Evolutionary conservation across 2,888 invertebrate species (phyloP), one percentile per base, ranked within the genome.

Genomic region (Torymus auratus): DNA sequence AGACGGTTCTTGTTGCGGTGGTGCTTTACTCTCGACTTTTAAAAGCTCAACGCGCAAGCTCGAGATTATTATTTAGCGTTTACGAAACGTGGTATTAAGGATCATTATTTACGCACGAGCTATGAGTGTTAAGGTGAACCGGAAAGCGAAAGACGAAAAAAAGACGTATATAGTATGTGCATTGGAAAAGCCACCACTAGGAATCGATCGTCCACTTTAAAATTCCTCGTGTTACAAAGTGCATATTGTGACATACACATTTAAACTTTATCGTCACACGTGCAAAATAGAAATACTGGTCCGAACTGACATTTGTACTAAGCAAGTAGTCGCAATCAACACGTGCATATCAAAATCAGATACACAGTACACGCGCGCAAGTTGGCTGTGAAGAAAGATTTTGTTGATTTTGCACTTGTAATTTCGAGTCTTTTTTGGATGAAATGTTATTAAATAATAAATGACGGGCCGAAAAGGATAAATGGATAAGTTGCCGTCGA

Each of bases 351-450:
- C 73, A 82, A 75, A 80, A 78, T 58, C 61, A 70, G 60, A 77
- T 41, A 41, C 41, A 41, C 58, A 76, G 71, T 65, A 83, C 82
- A 82, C 23, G 69, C 75, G 83, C 83, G 83, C 77, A 84, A 83
- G 83, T 85, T 84, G 85, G 84, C 84, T 85, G 85, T 84, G 84
- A 84, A 72, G 70, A 83, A 73, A 72, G 71, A 68, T 69, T 76
- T 56, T 70, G 61, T 79, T 82, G 75, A 76, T 85, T 83, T 83
- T 82, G 80, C 64, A 64, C 23, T 68, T 70, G 50, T 50, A 75
- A 75, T 80, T 75, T 55, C 14, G 50, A 67, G 41, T 71, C 20
- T 61, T 28, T 41, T 41, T 41, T 41, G 5, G 41, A 41, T 52
- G 20, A 72, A 67, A 68, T 56, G 65, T 69, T 64, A 69, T 61